phyloP scores from a whole-genome alignment of 2,797 vertebrate genomes.

The Cephalopachus bancanus region DNA sequence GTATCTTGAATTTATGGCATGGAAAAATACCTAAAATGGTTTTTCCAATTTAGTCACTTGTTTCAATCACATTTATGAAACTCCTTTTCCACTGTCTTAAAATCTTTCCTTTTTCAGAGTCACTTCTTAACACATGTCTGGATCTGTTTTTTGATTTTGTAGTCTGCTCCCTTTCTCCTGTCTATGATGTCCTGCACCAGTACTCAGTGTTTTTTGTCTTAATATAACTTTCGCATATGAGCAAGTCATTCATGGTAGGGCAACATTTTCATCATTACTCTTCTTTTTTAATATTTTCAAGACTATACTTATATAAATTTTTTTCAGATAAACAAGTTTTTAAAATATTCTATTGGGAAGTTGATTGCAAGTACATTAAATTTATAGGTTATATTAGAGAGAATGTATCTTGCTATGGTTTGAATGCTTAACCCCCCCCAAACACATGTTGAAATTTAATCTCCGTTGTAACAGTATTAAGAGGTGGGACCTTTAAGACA shows the following conservation, averaged over 20 bases:
- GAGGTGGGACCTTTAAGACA: not conserved
- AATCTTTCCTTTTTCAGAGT: not conserved
- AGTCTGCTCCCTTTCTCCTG: not conserved
- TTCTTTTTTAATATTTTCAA: constrained; percentile 13
- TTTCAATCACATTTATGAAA: constrained; percentile 13
- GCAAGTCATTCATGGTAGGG: not conserved
- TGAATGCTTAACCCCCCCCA: not conserved
- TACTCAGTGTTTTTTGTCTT: not conserved
- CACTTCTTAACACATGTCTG: not conserved
- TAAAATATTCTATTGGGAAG: constrained; percentile 9
- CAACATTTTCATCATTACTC: not conserved
- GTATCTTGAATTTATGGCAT: not conserved
- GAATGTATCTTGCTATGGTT: not conserved
- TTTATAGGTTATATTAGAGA: constrained; percentile 42
- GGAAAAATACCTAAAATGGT: constrained; percentile 5
- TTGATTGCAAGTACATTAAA: not conserved
- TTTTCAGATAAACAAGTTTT: not conserved
- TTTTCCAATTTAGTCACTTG: constrained; percentile 53
- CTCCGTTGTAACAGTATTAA: not conserved
- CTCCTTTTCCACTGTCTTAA: not conserved
- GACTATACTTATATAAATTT: not conserved
- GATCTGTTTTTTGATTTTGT: constrained; percentile 12
- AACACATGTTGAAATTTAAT: not conserved
- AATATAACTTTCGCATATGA: not conserved
- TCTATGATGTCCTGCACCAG: not conserved